Conservation (phyloP, 2,888 invertebrate species). For the Catonia carolina region DNA sequence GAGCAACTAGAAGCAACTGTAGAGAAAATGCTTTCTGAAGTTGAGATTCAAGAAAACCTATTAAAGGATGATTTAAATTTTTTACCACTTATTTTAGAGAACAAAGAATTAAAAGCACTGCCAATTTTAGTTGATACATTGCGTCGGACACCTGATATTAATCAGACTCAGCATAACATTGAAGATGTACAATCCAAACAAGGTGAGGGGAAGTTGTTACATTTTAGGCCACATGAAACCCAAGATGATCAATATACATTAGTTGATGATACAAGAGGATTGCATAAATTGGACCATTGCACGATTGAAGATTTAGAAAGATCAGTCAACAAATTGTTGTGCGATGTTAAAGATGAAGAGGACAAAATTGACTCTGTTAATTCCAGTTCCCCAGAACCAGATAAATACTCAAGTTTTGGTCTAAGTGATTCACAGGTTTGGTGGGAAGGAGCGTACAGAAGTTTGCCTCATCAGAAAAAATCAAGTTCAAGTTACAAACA, state of each 20-base stretch:
- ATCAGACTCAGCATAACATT: neutral
- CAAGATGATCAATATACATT: neutral
- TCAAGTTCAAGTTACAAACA: neutral
- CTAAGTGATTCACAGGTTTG: conserved; percentile 17
- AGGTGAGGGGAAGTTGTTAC: neutral
- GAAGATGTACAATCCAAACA: neutral
- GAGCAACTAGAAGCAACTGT: conserved; percentile 43
- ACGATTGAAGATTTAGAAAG: conserved; percentile 28
- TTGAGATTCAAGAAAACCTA: conserved; percentile 42
- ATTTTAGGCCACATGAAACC: neutral
- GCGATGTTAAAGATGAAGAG: conserved; percentile 28
- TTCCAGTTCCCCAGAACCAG: neutral
- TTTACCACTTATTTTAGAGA: conserved; percentile 21
- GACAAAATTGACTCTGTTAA: conserved; percentile 14
- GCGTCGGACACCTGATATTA: conserved; percentile 15
- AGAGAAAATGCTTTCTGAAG: conserved; percentile 44
- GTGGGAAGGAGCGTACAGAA: conserved; percentile 28
- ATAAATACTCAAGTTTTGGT: neutral
- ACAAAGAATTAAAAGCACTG: conserved; percentile 22
- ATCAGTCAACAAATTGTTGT: conserved; percentile 28
- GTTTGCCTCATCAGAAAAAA: conserved; percentile 14
- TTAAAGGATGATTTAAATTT: conserved; percentile 40
- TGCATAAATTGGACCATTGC: conserved; percentile 1
- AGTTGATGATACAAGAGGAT: neutral
- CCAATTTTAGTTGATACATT: conserved; percentile 24